Conservation (phyloP, 2,113 vertebrate genomes). For the Theristicus caerulescens region DNA sequence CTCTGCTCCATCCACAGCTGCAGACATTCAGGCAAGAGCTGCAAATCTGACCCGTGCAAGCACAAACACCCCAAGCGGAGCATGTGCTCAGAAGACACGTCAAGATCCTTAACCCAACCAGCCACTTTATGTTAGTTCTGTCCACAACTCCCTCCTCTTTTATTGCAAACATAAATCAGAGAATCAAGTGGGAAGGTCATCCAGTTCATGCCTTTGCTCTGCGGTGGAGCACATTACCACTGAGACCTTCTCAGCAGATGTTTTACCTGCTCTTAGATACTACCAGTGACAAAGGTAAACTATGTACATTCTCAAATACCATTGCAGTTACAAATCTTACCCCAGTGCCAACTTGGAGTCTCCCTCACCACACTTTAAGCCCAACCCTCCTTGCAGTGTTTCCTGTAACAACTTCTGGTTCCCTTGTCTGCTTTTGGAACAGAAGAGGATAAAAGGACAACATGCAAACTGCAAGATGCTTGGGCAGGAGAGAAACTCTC, state of each 20-base stretch:
- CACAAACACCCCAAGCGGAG: not conserved
- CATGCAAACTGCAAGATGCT: not conserved
- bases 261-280: not conserved
- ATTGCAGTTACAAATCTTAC: not conserved
- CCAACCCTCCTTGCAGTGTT: not conserved
- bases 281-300: not conserved
- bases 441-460: not conserved
- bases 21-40: not conserved
- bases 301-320: not conserved
- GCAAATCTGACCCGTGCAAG: not conserved
- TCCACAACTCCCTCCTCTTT: not conserved
- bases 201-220: not conserved
- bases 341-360: not conserved
- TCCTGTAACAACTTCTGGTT: not conserved
- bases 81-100: fast-evolving
- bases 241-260: not conserved
- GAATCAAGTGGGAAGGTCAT: not conserved
- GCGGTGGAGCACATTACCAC: not conserved
- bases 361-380: not conserved
- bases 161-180: not conserved
- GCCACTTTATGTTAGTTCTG: not conserved
- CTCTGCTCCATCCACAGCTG: not conserved
- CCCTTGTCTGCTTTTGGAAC: not conserved
- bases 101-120: not conserved
- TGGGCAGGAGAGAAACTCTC: not conserved